These are phyloP conservation scores for Nymphicus hollandicus DNA, from an alignment of 2,113 vertebrate genomes.

Conservation along the genomic window DNA sequence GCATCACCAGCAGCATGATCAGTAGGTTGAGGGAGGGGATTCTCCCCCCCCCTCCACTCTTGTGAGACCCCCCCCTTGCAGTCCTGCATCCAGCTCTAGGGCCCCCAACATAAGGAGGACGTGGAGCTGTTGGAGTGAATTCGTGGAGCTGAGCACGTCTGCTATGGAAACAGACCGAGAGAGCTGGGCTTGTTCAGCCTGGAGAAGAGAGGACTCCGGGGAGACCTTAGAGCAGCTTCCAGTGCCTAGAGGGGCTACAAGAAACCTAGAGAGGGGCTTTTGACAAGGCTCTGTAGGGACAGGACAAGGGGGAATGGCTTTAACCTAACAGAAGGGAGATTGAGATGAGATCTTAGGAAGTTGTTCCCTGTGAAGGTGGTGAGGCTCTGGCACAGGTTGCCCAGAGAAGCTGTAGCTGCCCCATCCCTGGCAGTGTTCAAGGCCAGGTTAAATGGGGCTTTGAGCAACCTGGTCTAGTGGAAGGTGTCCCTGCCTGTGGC, in stretches of 20 bases:
- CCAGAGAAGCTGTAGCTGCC: neutral
- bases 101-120: too few relatives aligned
- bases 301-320: neutral
- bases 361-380: too few relatives aligned
- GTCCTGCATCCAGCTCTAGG: neutral
- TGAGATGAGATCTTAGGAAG: fast-evolving
- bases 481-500: neutral
- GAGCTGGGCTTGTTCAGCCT: neutral
- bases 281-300: neutral
- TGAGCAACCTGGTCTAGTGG: neutral
- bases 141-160: neutral
- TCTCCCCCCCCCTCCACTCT: neutral
- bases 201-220: neutral
- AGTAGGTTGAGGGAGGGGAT: neutral
- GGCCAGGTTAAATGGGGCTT: neutral
- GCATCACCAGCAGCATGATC: neutral
- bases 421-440: neutral
- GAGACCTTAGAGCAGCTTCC: neutral
- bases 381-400: neutral
- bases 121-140: neutral
- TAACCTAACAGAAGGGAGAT: neutral
- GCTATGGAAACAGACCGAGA: neutral
- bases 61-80: neutral
- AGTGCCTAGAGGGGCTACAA: neutral
- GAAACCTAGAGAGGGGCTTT: neutral